phyloP scores from a whole-genome alignment of 1,140 invertebrate species.

The Camponotus pennsylvanicus region DNA sequence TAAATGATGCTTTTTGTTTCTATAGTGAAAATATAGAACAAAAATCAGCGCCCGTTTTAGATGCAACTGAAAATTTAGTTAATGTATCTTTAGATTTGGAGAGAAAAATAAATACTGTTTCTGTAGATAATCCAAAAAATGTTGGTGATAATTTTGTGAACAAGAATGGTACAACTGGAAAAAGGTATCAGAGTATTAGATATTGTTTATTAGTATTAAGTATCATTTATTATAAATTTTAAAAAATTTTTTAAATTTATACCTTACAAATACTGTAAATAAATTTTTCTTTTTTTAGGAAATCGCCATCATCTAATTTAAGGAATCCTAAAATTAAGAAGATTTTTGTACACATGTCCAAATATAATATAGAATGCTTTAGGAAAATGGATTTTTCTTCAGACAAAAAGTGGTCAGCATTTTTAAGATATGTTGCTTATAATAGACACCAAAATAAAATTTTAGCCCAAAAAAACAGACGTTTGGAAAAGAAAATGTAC shows the following conservation, averaged over 20 bases:
- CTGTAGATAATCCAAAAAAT: slow-evolving; percentile 8
- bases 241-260: neutral
- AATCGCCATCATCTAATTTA: neutral
- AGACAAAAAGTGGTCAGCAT: neutral
- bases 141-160: neutral
- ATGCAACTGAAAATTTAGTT: slow-evolving; percentile 5
- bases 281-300: neutral
- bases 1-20: neutral
- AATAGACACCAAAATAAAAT: neutral
- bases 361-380: neutral
- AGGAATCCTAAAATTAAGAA: neutral
- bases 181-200: neutral
- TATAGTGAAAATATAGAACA: neutral
- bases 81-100: neutral
- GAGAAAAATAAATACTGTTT: neutral
- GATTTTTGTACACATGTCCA: slow-evolving; percentile 1
- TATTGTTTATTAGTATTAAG: too few relatives aligned
- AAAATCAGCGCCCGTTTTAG: neutral
- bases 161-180: neutral
- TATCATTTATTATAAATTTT: too few relatives aligned
- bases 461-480: neutral
- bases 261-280: slow-evolving; percentile 10
- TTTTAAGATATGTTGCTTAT: neutral
- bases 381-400: slow-evolving; percentile 17
- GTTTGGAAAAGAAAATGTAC: slow-evolving; percentile 12